phyloP scores from a whole-genome alignment of 2,797 vertebrate species.

The Microctenopoma stevenorrisi region DNA sequence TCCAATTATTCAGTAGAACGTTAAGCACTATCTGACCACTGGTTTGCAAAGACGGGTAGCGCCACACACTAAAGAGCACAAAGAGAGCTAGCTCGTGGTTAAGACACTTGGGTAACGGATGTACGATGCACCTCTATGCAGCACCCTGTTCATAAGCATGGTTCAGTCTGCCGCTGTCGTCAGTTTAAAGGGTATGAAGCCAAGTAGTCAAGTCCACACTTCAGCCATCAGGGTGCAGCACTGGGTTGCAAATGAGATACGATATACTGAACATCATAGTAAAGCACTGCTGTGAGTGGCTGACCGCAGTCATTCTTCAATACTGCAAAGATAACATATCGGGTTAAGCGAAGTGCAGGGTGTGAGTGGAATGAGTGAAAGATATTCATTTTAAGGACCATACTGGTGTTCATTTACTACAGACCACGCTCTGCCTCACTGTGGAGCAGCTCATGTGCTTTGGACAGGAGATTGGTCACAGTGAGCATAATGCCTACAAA shows the following conservation, averaged over 20 bases:
- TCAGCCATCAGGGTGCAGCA: conserved; percentile 11
- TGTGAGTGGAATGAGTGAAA: background rate
- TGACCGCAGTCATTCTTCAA: conserved; percentile 16
- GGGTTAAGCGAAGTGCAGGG: conserved; percentile 8
- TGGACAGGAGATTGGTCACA: background rate
- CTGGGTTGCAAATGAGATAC: conserved; percentile 10
- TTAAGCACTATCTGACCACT: conserved; percentile 45
- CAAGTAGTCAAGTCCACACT: background rate
- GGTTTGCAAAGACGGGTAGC: conserved; percentile 45
- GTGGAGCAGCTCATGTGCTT: background rate
- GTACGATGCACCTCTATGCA: conserved; percentile 19
- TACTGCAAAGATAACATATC: conserved; percentile 27
- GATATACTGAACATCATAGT: conserved; percentile 20
- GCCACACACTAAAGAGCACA: conserved; percentile 61
- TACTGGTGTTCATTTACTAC: conserved; percentile 1
- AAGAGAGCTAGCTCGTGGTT: conserved; percentile 54
- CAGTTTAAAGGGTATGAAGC: conserved; percentile 14
- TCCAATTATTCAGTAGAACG: conserved; percentile 24
- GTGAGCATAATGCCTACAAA: background rate
- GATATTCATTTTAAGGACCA: conserved; percentile 14
- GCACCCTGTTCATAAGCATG: conserved; percentile 13
- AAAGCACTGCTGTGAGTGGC: conserved; percentile 42
- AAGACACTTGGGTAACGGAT: conserved; percentile 64
- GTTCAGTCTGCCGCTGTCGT: conserved; percentile 8
- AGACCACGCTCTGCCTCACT: background rate